Evolutionary conservation across 2,888 invertebrate genomes (phyloP), one percentile per base, ranked within the genome.

Genomic region (Microchrysa polita): DNA sequence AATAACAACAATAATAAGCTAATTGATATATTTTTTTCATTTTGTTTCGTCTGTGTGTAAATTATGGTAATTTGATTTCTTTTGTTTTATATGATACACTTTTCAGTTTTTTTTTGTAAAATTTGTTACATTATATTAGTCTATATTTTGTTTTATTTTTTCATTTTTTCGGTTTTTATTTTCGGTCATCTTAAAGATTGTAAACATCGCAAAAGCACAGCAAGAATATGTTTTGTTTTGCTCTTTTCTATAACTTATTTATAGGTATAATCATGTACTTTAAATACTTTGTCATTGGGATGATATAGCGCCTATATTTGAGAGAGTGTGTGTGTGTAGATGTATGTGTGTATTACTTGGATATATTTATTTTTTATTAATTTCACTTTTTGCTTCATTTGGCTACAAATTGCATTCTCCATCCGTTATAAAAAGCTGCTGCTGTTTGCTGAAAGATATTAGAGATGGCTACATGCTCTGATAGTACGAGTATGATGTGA

Each of bases 171-270:
- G 7, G 12, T 16, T 59, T 60, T 48, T 22, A n/a, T 23, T 69
- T 67, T 67, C 55, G 27, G 34, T 69, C 42, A 60, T 72, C 27
- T 18, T 73, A 69, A 52, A 76, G 75, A 76, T 76, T 76, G 76
- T 76, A 74, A 75, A 76, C 75, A 75, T 75, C 76, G 76, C 76
- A 75, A 76, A 76, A 76, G 76, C 76, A 72, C 74, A 76, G 76
- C 75, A 76, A 76, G 73, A 74, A 76, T 72, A 72, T 57, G n/a
- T n/a, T 23, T 69, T 69, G 27, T 52, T 67, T 69, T 57, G 57
- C 23, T 69, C 53, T 67, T 5, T n/a, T 67, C 16, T 57, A 52
- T 57, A 60, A n/a, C n/a, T n/a, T n/a, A n/a, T n/a, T n/a, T n/a
- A n/a, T n/a, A n/a, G n/a, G n/a, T 60, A 65, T 42, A 48, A 18